Conservation (phyloP, 2,888 invertebrate species). For the Hirtodrosophila confusa region DNA sequence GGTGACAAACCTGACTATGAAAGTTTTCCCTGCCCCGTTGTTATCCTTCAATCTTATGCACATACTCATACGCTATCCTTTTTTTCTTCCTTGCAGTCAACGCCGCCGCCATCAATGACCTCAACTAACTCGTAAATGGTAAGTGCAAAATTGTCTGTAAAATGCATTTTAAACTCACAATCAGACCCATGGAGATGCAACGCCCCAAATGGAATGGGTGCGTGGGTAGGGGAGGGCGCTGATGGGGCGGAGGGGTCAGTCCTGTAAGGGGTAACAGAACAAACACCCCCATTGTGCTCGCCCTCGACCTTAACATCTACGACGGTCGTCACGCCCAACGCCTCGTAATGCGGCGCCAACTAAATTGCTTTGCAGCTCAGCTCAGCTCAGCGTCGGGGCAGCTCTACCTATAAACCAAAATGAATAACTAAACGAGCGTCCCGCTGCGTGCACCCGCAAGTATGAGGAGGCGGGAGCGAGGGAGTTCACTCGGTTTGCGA, state of each 20-base stretch:
- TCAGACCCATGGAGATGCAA: constrained; percentile 11
- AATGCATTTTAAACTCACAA: constrained; percentile 62
- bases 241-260: no score
- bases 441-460: constrained; percentile 12
- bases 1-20: no score
- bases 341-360: constrained; percentile 57
- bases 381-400: constrained; percentile 20
- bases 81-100: constrained; percentile 34
- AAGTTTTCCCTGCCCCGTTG: background rate
- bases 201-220: no score
- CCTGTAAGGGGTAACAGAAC: background rate
- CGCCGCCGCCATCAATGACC: constrained; percentile 55
- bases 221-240: no score
- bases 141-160: constrained; percentile 70
- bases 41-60: background rate
- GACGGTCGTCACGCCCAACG: constrained; percentile 41
- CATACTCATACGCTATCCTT: constrained; percentile 7
- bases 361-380: constrained; percentile 63
- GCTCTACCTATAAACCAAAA: constrained; percentile 71
- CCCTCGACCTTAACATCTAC: constrained; percentile 47
- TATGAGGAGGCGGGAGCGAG: background rate
- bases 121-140: constrained; percentile 66
- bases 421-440: constrained; percentile 60
- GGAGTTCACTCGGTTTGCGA: constrained; percentile 6
- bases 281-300: constrained; percentile 29